phyloP scores from a whole-genome alignment of 2,888 invertebrate species.

The Gastracanthus pulcherrimus region DNA sequence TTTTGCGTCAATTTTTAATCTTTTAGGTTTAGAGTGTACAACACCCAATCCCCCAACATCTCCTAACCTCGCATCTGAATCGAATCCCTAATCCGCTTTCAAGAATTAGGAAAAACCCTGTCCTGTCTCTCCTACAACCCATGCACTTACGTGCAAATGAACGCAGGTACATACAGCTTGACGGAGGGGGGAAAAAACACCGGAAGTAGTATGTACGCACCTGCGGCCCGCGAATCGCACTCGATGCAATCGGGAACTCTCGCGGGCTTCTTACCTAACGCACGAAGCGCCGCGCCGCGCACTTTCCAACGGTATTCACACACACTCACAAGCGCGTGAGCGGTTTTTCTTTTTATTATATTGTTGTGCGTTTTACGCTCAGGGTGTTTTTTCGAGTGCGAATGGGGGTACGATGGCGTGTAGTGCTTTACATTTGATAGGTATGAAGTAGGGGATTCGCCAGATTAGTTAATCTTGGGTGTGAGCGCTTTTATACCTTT shows the following conservation, averaged over 20 bases:
- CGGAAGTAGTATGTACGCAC: conserved; percentile 8
- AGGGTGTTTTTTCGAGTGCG: background rate
- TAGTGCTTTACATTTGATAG: no score
- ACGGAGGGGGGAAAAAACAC: conserved; percentile 5
- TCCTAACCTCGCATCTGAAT: no score
- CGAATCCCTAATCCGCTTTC: background rate
- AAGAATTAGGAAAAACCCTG: background rate
- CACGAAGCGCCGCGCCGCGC: no score
- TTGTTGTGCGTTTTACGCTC: background rate
- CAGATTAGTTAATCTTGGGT: no score
- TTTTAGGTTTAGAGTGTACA: no score
- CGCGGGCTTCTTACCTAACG: conserved; percentile 19
- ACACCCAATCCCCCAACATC: no score
- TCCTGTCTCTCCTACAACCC: background rate
- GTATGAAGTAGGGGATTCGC: no score
- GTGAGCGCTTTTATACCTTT: no score
- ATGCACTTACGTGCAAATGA: background rate
- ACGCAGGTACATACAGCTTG: background rate
- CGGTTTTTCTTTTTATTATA: background rate
- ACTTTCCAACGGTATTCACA: conserved; percentile 48
- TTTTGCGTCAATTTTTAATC: no score
- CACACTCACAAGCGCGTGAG: background rate
- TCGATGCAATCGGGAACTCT: conserved; percentile 8
- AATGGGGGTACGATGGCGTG: background rate
- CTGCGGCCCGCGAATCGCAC: background rate